A percentile compares a stretch with the other conserved stretches of the same genome.
Conservation (phyloP, 1,140 invertebrate species). For the Drosophila nebulosa region DNA sequence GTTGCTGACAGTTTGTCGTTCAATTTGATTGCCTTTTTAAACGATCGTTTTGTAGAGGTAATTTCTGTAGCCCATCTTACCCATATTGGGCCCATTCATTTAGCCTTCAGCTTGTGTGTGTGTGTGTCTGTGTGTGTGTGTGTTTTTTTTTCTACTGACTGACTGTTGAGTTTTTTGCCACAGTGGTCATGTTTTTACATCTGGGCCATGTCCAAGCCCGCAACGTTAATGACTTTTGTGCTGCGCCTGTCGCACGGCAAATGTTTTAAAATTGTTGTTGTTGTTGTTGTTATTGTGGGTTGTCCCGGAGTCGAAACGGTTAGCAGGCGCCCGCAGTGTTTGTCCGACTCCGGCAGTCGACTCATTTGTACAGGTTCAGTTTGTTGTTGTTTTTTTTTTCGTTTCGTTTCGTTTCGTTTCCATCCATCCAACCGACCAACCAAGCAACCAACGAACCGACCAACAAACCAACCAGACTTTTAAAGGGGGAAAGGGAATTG, state of each 20-base stretch:
- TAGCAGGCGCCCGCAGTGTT: conserved; percentile 72
- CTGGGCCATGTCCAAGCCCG: conserved; percentile 72
- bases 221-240: conserved; percentile 78
- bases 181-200: conserved; percentile 77
- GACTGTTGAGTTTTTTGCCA: conserved; percentile 72
- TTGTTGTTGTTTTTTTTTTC: conserved; percentile 24
- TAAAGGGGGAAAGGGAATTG: conserved; percentile 71
- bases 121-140: no score
- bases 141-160: conserved; percentile 40
- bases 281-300: conserved; percentile 38
- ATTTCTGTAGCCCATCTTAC: conserved; percentile 14
- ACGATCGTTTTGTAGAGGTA: conserved; percentile 49
- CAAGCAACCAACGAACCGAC: no score
- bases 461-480: conserved; percentile 18
- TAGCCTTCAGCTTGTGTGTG: conserved; percentile 5
- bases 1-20: no score
- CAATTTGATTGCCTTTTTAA: no score
- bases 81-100: conserved; percentile 3
- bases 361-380: conserved; percentile 75
- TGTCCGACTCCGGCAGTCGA: conserved; percentile 64
- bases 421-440: no score
- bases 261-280: conserved; percentile 49
- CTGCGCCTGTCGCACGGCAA: conserved; percentile 59
- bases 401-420: neutral
- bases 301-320: conserved; percentile 62